Evolutionary conservation across 35 echinoderm and acorn worm species (phyloP), one percentile per base, ranked within the genome.

Genomic region (Ophioderma brevispina): DNA sequence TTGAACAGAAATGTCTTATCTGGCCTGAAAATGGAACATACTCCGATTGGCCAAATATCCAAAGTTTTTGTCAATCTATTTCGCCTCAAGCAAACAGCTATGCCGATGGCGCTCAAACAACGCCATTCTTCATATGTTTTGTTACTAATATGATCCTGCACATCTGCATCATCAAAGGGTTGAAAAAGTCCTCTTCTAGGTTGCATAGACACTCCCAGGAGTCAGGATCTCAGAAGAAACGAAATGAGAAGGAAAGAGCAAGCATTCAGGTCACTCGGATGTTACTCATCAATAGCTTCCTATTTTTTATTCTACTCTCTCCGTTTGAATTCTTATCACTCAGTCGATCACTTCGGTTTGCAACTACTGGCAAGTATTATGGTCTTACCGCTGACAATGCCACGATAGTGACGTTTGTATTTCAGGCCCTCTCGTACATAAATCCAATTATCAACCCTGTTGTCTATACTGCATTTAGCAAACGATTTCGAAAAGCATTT

Each of bases 401-500:
- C 10, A 70, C 10, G 10, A 70, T 70, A 2, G 59, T 70, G 5
- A 70, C 59, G 2, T 70, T 15, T 25, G 59, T 70, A 70, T 70
- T 70, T 25, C 59, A 70, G n/a, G 17, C 36, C 19, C 28, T 95
- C 36, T 56, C 84, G 0, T 95, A 95, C 84, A 33, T 88, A 21
- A 95, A 95, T 75, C 79, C 78, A 15, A 89, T 85, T 15, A 42
- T 95, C 14, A 95, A 95, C 38, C 93, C 93, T 4, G 46, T 95
- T 33, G 42, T 95, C 0, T 95, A 95, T 37, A 91, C 84, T 35
- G 77, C 77, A 23, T 46, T 90, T 76, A 95, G 93, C 64, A 80
- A 55, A 33, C n/a, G 64, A 76, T 95, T 91, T 55, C 88, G 93
- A 0, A 75, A 91, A 32, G 89, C 93, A 19, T 95, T 91, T 70